These are phyloP conservation scores for Zaprionus inermis DNA, from an alignment of 1,140 invertebrate species.

Conservation along the genomic window DNA sequence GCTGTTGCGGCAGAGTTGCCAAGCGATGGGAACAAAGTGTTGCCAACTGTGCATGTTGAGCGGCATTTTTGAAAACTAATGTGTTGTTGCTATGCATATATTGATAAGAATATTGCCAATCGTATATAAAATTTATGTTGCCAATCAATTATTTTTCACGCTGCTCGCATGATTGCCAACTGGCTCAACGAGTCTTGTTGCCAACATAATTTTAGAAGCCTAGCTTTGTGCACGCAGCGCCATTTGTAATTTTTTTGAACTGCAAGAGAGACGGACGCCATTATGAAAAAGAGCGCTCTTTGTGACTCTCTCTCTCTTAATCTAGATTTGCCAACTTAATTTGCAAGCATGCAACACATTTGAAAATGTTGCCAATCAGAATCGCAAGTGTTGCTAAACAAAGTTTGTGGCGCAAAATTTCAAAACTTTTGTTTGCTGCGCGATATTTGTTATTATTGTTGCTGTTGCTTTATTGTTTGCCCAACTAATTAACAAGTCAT, in stretches of 20 bases:
- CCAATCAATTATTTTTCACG: too few species aligned
- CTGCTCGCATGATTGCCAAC: background rate
- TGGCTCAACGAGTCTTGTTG: background rate
- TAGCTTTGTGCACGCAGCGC: background rate
- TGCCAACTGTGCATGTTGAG: conserved; percentile 3
- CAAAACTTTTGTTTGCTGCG: background rate
- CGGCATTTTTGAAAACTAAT: background rate
- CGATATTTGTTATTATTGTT: background rate
- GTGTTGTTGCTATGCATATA: background rate
- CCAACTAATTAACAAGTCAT: conserved; percentile 63
- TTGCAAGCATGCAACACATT: background rate
- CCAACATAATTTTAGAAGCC: background rate
- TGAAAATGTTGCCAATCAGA: background rate
- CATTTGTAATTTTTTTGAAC: background rate
- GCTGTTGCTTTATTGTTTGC: conserved; percentile 39
- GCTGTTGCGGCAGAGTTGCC: conserved; percentile 26
- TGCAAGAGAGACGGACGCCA: background rate
- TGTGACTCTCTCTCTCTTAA: too few species aligned
- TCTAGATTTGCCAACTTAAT: background rate
- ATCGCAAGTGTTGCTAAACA: conserved; percentile 15
- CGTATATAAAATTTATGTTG: background rate
- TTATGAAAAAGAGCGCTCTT: background rate
- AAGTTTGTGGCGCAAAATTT: conserved; percentile 31
- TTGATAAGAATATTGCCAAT: background rate
- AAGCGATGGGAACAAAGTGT: background rate